Evolutionary conservation across 2,113 vertebrate genomes (phyloP), one percentile per base, ranked within the genome.

Genomic region (Chunga burmeisteri): DNA sequence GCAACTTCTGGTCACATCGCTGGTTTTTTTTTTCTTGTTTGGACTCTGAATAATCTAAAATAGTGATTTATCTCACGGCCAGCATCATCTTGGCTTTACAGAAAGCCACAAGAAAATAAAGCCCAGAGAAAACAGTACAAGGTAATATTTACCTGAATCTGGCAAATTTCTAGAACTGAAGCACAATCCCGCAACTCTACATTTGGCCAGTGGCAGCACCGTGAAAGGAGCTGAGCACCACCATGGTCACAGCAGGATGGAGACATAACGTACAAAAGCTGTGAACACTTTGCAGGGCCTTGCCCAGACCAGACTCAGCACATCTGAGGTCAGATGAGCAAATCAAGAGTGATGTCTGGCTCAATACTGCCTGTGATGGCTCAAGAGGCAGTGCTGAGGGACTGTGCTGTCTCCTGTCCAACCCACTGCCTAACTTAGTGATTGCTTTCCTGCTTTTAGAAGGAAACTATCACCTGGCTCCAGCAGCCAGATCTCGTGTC

Each of bases 1-100:
- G 6, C 2, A 1, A 49, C 40, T 86, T 68, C 30, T 63, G 23
- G 5, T 53, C 59, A 73, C 12, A 40, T 4, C 0, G 0, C 34
- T 61, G 63, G 38, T 38, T 38, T 13, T 78, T 44, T 68, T 59
- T 50, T 75, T 42, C 15, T 32, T 67, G 22, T 67, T 83, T 84
- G 34, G 67, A 77, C 59, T 32, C 62, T 21, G 29, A 88, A 59
- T 9, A 30, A 81, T 17, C 29, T 59, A 65, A 85, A 94, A n/a
- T 1, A 40, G 30, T 11, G 32, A 75, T 93, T 71, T 61, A 38
- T 30, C 26, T 38, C 36, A 42, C 47, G 44, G 32, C 32, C 52
- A 91, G 53, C 59, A 59, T n/a, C n/a, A 19, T 23, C 47, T 38
- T 3, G 0, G 50, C 42, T 90, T 59, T 40, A 52, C 1, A 9